Conservation (phyloP, 2,888 invertebrate species). For the Lasioglossum leucozonium region DNA sequence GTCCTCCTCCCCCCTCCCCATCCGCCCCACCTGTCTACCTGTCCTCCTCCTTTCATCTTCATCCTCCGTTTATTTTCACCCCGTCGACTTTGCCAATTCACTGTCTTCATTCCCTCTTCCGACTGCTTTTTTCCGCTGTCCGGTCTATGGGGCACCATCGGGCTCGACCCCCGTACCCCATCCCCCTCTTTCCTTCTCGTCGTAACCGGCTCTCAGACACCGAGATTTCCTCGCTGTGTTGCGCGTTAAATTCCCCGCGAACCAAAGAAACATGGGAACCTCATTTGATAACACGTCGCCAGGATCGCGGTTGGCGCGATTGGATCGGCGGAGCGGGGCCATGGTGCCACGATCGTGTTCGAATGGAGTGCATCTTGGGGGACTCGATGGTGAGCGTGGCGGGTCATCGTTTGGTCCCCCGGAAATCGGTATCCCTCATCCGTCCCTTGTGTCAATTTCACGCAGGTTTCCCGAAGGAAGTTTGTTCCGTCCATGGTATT, state of each 20-base stretch:
- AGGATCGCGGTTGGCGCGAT: neutral
- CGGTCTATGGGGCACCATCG: conserved; percentile 14
- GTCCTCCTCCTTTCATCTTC: conserved; percentile 12
- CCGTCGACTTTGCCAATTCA: conserved; percentile 35
- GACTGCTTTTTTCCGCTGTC: neutral
- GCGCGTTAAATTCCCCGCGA: conserved; percentile 67
- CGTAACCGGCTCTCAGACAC: conserved; percentile 66
- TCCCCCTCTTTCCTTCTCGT: conserved; percentile 13
- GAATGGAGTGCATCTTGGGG: neutral
- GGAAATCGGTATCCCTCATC: no score
- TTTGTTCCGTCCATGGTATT: no score
- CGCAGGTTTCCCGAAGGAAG: no score
- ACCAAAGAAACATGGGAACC: conserved; percentile 69
- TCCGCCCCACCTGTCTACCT: neutral
- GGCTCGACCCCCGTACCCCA: conserved; percentile 23
- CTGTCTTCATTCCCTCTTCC: conserved; percentile 17
- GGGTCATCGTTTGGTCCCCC: neutral
- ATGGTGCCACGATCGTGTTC: neutral
- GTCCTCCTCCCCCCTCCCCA: neutral
- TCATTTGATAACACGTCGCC: conserved; percentile 72
- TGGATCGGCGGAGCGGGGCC: neutral
- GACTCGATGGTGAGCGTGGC: neutral
- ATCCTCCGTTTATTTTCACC: conserved; percentile 9
- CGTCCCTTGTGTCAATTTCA: no score
- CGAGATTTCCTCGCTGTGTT: conserved; percentile 67